Evolutionary conservation across 1,140 invertebrate species (phyloP).

Genomic region (Myzus persicae): DNA sequence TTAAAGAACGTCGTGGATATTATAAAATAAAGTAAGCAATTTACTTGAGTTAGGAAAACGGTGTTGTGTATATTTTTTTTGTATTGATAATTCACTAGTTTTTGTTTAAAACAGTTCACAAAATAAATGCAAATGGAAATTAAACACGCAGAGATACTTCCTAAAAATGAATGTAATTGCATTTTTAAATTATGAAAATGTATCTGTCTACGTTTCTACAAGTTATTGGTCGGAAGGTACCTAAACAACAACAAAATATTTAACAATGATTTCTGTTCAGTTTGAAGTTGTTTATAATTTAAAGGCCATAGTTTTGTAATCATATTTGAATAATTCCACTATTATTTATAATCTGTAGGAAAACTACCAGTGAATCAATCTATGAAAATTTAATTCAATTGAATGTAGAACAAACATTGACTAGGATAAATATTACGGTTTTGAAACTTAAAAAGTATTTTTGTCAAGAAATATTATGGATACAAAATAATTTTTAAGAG

Average conservation of each 20-base stretch:
- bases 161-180: neutral
- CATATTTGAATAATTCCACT: neutral
- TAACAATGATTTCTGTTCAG: neutral
- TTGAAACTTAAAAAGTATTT: neutral
- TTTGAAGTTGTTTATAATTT: neutral
- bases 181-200: neutral
- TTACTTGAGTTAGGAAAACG: neutral
- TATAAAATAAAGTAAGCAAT: neutral
- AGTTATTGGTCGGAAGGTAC: neutral
- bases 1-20: neutral
- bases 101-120: neutral
- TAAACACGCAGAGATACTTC: neutral
- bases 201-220: neutral
- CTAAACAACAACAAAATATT: neutral
- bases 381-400: neutral
- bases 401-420: neutral
- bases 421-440: neutral
- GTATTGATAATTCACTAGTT: conserved; percentile 7
- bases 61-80: neutral
- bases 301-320: neutral
- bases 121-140: neutral
- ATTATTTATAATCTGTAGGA: conserved; percentile 3
- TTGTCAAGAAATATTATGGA: neutral
- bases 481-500: no score
- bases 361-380: neutral